A percentile compares a stretch with the other conserved stretches of the same genome.
Evolutionary conservation across 2,888 invertebrate species (phyloP).

Genomic region (Lacanobia wlatinum): DNA sequence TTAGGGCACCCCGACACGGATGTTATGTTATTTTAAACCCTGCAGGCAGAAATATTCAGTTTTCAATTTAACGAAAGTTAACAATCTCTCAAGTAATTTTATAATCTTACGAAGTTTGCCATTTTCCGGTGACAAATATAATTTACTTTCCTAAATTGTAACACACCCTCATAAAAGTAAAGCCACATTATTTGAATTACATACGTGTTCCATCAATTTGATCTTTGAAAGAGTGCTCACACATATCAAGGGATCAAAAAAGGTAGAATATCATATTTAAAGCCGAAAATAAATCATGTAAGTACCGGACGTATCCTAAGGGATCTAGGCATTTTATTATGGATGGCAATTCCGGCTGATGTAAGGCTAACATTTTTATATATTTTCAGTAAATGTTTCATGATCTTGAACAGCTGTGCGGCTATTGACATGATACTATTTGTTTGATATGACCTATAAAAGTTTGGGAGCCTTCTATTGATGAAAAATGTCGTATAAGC

Average conservation of each 20-base stretch:
- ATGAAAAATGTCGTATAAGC: not conserved
- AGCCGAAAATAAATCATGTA: slow-evolving; percentile 29
- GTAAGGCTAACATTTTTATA: not conserved
- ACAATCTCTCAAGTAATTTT: too few relatives aligned
- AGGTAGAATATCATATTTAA: slow-evolving; percentile 24
- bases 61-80: too few relatives aligned
- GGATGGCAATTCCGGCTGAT: slow-evolving; percentile 1
- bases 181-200: not conserved
- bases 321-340: slow-evolving; percentile 27
- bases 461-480: not conserved
- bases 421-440: not conserved
- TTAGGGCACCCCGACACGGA: too few relatives aligned
- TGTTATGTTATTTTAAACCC: too few relatives aligned
- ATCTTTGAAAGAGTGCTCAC: slow-evolving; percentile 3
- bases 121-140: too few relatives aligned
- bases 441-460: not conserved
- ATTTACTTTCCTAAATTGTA: too few relatives aligned
- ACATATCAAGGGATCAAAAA: slow-evolving; percentile 22
- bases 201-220: not conserved
- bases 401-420: not conserved
- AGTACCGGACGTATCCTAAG: slow-evolving; percentile 21
- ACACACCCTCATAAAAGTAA: too few relatives aligned
- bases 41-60: too few relatives aligned
- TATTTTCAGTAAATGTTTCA: not conserved
- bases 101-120: too few relatives aligned